Base-by-base conservation (phyloP, 2,888 invertebrate genomes). In the Anorthoa munda region DNA sequence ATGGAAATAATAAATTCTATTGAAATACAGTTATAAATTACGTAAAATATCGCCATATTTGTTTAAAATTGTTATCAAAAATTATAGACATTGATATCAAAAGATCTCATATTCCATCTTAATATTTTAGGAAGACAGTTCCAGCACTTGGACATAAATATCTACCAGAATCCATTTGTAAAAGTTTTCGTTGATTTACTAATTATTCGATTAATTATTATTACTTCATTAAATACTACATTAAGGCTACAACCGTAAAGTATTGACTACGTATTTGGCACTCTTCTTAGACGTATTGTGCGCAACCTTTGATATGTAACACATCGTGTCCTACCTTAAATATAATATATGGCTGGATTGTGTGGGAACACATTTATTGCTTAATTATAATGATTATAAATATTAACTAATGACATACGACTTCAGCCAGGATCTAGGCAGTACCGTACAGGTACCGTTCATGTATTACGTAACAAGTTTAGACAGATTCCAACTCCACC, bases 221-320 rank as follows among this genome's bases (percentile, higher is more conserved):
- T 50, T 70, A 56, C 2, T 48, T 31, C 18, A 59, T n/a, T 26
- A n/a, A 69, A 53, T 45, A 70, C 12, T n/a, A 17, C 26, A 50
- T 39, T 13, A 31, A 45, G 11, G 48, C 17, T 26, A 45, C 18
- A 55, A 70, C 21, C 45, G 13, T 61, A 45, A 17, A 23, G 26
- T 59, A 68, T 50, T 46, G 50, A 77, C 72, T 70, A 70, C 64
- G 46, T 79, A 70, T 82, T 83, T 82, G 80, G 72, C 79, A 67
- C 66, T 66, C 46, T 56, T 59, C n/a, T 63, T 58, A 66, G 18
- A 59, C 31, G 18, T 55, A 21, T 48, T 72, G 59, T 82, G 72
- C 53, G 58, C 63, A 59, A 11, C 39, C 23, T 4, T 56, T 68
- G 79, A 82, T 78, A 81, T 75, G 66, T 71, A 60, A 59, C 71